Evolutionary conservation across 2,888 invertebrate species (phyloP).

Genomic region (Anagyrus pseudococci): DNA sequence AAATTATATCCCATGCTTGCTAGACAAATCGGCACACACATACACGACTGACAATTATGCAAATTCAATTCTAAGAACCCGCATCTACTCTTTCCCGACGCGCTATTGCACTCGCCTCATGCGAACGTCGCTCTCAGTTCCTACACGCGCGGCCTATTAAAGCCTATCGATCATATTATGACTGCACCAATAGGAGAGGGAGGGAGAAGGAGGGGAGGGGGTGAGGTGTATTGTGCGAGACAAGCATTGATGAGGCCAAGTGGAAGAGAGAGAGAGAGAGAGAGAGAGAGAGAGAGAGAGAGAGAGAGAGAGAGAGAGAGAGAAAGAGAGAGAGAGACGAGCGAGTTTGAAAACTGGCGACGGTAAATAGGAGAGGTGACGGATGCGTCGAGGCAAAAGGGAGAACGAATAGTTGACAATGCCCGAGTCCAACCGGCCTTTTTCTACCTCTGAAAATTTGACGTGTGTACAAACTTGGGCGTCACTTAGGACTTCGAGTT

Average conservation of each 20-base stretch:
- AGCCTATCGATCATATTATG: slow-evolving; percentile 33
- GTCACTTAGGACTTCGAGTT: no score
- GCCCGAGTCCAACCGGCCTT: no score
- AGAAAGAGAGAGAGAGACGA: slow-evolving; percentile 5
- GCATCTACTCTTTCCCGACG: not conserved
- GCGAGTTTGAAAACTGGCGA: slow-evolving; percentile 4
- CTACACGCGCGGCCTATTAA: slow-evolving; percentile 12
- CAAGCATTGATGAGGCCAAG: no score
- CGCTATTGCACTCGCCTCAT: not conserved
- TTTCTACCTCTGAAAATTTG: no score
- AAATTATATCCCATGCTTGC: no score
- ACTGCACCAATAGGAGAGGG: slow-evolving; percentile 15
- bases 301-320: not conserved
- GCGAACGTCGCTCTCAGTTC: slow-evolving; percentile 7
- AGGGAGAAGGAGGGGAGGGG: no score
- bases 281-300: no score
- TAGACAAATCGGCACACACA: not conserved
- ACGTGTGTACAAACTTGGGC: no score
- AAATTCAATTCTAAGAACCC: not conserved
- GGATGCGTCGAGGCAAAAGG: not conserved
- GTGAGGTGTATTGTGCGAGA: no score
- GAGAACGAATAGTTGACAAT: not conserved
- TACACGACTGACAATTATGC: not conserved
- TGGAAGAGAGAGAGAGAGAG: no score
- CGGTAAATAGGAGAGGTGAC: not conserved